Base-by-base conservation (phyloP, 2,797 vertebrate species). In the Sphenodon punctatus region DNA sequence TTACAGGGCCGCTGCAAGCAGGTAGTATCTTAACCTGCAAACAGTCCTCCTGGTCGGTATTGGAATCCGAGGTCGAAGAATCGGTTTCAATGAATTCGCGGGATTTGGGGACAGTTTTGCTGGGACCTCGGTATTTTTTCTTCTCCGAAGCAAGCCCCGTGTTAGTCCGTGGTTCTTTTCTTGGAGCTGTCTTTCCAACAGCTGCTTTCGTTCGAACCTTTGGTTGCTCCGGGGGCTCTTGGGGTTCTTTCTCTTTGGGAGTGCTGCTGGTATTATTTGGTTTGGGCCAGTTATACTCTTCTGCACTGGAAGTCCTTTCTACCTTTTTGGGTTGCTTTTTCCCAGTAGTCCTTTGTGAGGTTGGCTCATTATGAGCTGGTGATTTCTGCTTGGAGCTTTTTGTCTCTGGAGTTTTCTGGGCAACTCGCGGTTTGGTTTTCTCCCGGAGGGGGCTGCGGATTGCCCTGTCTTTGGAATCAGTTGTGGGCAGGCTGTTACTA, bases 31-130 rank as follows among this genome's bases (percentile, higher is more conserved):
- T 97, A 14, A 96, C 95, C 88, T 98, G 98, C 66, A 96, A 69
- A 73, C 94, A 93, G 81, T 98, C 97, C 89, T 99, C 98, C 10
- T 97, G 95, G 68, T 99, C 98, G 1, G 98, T 99, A 68, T 97
- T 99, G 42, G 97, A 98, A 85, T 99, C 98, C 1, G 98, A 99
- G 23, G 98, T 95, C 60, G 98, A 99, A 0, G 98, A 98, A 94
- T 99, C 98, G 0, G 98, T 99, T 92, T 99, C 98, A 30, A 99
- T 97, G 93, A 99, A 99, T 93, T 99, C 98, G 80, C 97, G 94
- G 27, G 98, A 99, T 89, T 99, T 99, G 11, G 98, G 98, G 32
- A 97, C 96, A 65, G 97, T 97, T 95, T 96, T 99, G 85, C 94
- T 97, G 36, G 97, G 96, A 32, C 98, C 98, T 92, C 97, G 89